A percentile compares a stretch with the other conserved stretches of the same genome.
Evolutionary conservation across 2,113 vertebrate species (phyloP).

Genomic region (Odontesthes bonariensis): DNA sequence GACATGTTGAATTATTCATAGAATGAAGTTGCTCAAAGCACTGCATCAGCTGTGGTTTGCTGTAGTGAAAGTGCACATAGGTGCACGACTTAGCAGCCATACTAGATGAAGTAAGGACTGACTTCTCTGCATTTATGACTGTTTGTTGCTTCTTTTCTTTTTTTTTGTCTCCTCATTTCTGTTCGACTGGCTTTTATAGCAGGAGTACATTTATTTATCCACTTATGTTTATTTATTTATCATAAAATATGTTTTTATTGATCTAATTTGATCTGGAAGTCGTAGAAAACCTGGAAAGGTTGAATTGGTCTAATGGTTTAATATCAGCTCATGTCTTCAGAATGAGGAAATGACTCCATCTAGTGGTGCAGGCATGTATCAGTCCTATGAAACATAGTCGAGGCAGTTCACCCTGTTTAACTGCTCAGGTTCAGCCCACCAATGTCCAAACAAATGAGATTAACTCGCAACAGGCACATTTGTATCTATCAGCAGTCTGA

Average conservation of each 20-base stretch:
- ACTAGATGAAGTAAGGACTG: slow-evolving; percentile 18
- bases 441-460: background rate
- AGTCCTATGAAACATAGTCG: background rate
- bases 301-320: slow-evolving; percentile 14
- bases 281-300: slow-evolving; percentile 25
- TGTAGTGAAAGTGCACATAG: slow-evolving; percentile 15
- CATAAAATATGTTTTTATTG: background rate
- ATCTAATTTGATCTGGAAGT: background rate
- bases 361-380: slow-evolving; percentile 63
- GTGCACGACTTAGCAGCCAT: slow-evolving; percentile 15
- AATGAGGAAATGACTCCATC: slow-evolving; percentile 65
- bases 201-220: background rate
- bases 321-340: slow-evolving; percentile 35
- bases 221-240: background rate
- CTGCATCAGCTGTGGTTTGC: slow-evolving; percentile 44
- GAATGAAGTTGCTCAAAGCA: slow-evolving; percentile 54
- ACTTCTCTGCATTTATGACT: background rate
- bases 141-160: background rate
- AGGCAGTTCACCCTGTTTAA: background rate
- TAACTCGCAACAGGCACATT: background rate
- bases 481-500: background rate
- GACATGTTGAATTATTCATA: slow-evolving; percentile 76
- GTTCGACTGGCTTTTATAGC: background rate
- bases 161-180: slow-evolving; percentile 12
- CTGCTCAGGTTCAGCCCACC: too few species aligned